Base-by-base conservation (phyloP, 2,888 invertebrate genomes). In the Dicranocentrus wangi region DNA sequence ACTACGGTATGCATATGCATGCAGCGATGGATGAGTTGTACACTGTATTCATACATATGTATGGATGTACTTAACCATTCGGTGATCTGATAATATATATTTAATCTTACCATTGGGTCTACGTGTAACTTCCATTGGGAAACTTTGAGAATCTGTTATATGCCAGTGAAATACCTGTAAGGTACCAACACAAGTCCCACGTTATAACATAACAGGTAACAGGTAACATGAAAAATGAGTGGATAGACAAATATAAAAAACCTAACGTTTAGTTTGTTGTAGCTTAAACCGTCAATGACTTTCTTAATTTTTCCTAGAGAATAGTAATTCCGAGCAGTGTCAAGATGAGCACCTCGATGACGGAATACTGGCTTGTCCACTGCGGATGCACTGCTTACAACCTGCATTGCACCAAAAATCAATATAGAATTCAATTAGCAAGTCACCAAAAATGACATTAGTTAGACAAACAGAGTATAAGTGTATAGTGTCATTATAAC, bases 311-410 rank as follows among this genome's bases (percentile, higher is more conserved):
- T 25, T 86, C 53, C 87, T 65, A 90, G 88, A 25, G 90, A 88
- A 27, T 91, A 86, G 86, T 89, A 91, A 89, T 98, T 97, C 19
- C 91, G 86, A 1, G 91, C 88, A 0, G 91, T 90, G 87, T 91
- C 91, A 17, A 91, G 84, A 83, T 90, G 87, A 2, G 91, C 77
- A 8, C 91, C 91, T 58, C 91, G 88, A 83, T 90, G 90, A 0
- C 88, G 86, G 87, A 91, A 92, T 15, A 90, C 87, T 0, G 91
- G 91, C 71, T 87, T 88, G 87, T 91, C 91, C 17, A 87, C 87
- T 73, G 91, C 89, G 10, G 58, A 23, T 3, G 77, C 86, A 21
- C 28, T 75, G 51, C 47, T 60, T 2, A 86, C 68, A 10, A 84
- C 53, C 19, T 53, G 19, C 13, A 53, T 10, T 8, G 10, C 17